Evolutionary conservation across 2,888 invertebrate genomes (phyloP), one percentile per base, ranked within the genome.

Genomic region (Pocota personata): DNA sequence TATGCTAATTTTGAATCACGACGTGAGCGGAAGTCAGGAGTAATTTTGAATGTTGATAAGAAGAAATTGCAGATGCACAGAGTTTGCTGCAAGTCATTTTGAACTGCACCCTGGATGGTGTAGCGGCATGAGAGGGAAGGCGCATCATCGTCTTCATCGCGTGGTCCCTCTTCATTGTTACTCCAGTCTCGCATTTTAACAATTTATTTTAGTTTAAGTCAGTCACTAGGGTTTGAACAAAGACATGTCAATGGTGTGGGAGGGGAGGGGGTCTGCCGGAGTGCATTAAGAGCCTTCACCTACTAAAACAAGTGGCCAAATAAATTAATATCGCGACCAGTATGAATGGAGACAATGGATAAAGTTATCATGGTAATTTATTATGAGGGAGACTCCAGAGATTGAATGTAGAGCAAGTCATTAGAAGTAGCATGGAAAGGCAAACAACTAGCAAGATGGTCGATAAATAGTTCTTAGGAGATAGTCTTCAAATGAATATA

Each of bases 1-100:
- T 83, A 79, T 83, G 79, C 73, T 83, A 83, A 83, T 83, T 82
- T 67, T 83, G 78, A 83, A 79, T 73, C 67, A 83, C 73, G 73
- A 83, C 73, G 60, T 73, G 73, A 62, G 71, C 79, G 72, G 78
- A 73, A 78, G 83, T 62, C 66, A 37, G 32, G 73, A 83, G 55
- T 72, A 73, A 79, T 83, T 73, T 67, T 55, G 60, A 83, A 79
- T 73, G 66, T 79, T 83, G 79, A 83, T 73, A 73, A 83, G 72
- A 55, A 62, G 73, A 35, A 73, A 83, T 72, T 5, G 37, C 40
- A 43, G 55, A 71, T 35, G 32, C 43, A 46, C 16, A 2, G 19
- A 52, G 52, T 75, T 75, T 66, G 64, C 46, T 52, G 71, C 71
- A 78, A 83, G 82, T 78, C 57, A 52, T 52, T 50, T 16, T 30